Evolutionary conservation across 2,113 vertebrate species (phyloP).

Genomic region (Rana temporaria): DNA sequence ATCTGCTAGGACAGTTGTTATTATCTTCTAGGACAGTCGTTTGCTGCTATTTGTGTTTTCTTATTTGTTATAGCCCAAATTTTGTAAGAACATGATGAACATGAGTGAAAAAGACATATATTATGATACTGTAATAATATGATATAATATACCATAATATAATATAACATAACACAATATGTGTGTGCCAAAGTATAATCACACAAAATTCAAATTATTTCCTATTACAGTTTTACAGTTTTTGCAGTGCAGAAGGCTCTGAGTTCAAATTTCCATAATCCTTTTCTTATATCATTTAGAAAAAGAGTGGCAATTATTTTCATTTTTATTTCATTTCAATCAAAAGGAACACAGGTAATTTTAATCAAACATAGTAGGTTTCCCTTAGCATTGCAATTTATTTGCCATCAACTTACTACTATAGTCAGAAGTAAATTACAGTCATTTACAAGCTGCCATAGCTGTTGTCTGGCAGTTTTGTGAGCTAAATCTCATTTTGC

Average conservation of each 20-base stretch:
- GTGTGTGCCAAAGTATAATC: too few species aligned
- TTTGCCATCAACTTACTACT: constrained; percentile 49
- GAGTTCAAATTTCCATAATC: neutral
- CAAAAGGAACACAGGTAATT: constrained; percentile 49
- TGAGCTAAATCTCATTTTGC: constrained; percentile 47
- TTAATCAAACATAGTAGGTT: constrained; percentile 50
- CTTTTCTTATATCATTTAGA: constrained; percentile 31
- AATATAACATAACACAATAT: too few species aligned
- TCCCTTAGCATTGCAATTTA: constrained; percentile 40
- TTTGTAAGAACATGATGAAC: too few species aligned
- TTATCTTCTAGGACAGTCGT: too few species aligned
- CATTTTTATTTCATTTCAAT: constrained; percentile 53
- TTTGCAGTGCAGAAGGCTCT: neutral
- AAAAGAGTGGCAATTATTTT: constrained; percentile 39
- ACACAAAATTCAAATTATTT: too few species aligned
- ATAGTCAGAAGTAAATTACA: constrained; percentile 50
- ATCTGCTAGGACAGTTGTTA: too few species aligned
- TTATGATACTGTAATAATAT: too few species aligned
- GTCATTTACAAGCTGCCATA: constrained; percentile 51
- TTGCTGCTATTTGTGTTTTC: too few species aligned
- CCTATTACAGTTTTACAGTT: too few species aligned
- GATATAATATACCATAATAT: too few species aligned
- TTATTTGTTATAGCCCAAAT: too few species aligned
- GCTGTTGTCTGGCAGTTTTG: constrained; percentile 44
- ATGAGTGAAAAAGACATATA: too few species aligned